Conservation (phyloP, 2,797 vertebrate genomes). For the Triplophysa bombifrons region DNA sequence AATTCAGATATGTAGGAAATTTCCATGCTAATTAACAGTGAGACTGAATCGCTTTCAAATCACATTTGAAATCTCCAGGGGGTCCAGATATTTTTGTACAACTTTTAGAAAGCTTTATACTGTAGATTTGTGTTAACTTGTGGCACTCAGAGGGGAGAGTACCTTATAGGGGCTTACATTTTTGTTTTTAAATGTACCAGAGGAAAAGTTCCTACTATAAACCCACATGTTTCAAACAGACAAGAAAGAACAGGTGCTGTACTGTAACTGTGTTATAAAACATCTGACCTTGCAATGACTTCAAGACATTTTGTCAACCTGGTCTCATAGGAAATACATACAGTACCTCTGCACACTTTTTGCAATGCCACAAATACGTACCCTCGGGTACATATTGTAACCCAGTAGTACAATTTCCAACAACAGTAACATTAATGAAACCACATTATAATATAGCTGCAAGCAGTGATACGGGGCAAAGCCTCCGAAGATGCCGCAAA, state of each 20-base stretch:
- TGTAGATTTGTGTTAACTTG: constrained; percentile 45
- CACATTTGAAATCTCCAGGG: constrained; percentile 29
- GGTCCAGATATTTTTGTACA: constrained; percentile 21
- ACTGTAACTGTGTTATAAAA: constrained; percentile 60
- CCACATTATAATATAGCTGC: no score
- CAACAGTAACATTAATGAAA: no score
- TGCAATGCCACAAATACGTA: no score
- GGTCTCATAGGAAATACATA: no score
- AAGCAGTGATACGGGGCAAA: no score
- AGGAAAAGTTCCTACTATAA: constrained; percentile 65
- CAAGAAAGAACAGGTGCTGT: constrained; percentile 75
- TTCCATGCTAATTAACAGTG: constrained; percentile 67
- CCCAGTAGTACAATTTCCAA: no score
- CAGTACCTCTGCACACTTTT: no score
- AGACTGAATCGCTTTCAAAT: constrained; percentile 27
- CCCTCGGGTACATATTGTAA: no score
- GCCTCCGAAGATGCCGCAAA: no score
- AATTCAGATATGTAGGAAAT: constrained; percentile 75
- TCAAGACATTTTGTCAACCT: constrained; percentile 57
- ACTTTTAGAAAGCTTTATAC: constrained; percentile 9
- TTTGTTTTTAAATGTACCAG: constrained; percentile 72
- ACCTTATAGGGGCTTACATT: constrained; percentile 74
- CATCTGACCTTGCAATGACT: constrained; percentile 64
- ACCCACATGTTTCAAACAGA: constrained; percentile 74
- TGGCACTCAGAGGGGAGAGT: constrained; percentile 66